These are phyloP conservation scores for Sisor rabdophorus DNA, from an alignment of 2,113 vertebrate genomes.

Conservation along the genomic window DNA sequence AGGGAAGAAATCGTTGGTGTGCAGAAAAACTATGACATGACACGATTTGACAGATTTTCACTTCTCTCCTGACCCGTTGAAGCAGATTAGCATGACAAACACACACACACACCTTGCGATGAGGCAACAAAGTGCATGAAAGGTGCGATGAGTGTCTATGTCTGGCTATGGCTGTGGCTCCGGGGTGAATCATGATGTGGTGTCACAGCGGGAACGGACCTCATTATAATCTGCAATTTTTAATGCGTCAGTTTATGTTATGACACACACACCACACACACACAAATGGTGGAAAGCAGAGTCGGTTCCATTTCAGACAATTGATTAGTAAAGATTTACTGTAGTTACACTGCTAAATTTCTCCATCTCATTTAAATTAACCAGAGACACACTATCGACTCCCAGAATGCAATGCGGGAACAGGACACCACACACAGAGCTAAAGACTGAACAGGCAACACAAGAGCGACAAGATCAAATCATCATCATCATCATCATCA, in stretches of 20 bases:
- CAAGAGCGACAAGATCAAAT: neutral
- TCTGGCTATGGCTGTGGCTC: neutral
- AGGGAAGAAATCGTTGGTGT: neutral
- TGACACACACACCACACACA: neutral
- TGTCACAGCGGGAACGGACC: neutral
- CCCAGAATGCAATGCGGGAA: neutral
- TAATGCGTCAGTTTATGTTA: neutral
- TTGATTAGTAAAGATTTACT: no score
- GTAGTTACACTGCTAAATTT: no score
- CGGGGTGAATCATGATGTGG: neutral
- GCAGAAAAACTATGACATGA: neutral
- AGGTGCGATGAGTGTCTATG: conserved; percentile 25
- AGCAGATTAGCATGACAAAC: conserved; percentile 34
- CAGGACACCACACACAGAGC: no score
- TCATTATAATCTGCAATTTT: neutral
- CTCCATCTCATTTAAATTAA: neutral
- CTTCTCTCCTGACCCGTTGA: conserved; percentile 13
- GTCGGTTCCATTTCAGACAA: neutral
- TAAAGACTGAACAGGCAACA: no score
- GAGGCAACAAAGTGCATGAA: conserved; percentile 43
- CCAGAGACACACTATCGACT: neutral
- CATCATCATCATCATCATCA: neutral
- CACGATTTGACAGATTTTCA: conserved; percentile 1
- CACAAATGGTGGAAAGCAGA: neutral
- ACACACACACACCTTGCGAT: conserved; percentile 37